A percentile compares a stretch with the other conserved stretches of the same genome.
phyloP scores from a whole-genome alignment of 2,113 vertebrate species.

The Oreochromis spilurus region DNA sequence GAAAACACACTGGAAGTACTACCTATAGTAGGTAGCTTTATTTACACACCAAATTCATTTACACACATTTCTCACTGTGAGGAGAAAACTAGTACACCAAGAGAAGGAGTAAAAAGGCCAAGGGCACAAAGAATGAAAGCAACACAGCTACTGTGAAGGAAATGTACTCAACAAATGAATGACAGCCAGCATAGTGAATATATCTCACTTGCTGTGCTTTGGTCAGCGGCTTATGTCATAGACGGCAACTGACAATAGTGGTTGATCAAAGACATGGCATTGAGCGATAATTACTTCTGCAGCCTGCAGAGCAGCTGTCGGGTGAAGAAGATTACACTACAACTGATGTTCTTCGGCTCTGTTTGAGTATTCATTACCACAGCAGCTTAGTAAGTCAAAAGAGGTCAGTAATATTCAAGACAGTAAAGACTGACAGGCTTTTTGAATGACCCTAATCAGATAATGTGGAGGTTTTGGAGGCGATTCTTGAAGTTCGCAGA shows the following conservation, averaged over 20 bases:
- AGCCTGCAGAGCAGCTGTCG: slow-evolving; percentile 29
- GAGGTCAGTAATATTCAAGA: neutral
- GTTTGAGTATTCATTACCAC: slow-evolving; percentile 11
- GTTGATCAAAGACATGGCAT: slow-evolving; percentile 45
- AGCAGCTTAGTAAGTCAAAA: neutral
- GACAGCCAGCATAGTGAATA: neutral
- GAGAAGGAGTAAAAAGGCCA: neutral
- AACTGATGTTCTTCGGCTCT: neutral
- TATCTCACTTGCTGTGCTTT: neutral
- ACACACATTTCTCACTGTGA: neutral
- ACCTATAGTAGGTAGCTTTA: neutral
- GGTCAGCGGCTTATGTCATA: slow-evolving; percentile 11
- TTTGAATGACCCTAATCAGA: neutral
- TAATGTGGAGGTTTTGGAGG: neutral
- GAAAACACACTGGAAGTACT: neutral
- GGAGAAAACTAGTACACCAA: neutral
- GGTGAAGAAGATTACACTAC: slow-evolving; percentile 31
- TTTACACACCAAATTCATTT: neutral
- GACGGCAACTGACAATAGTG: slow-evolving; percentile 28
- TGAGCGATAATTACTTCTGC: slow-evolving; percentile 45
- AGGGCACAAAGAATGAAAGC: neutral
- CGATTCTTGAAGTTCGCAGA: neutral
- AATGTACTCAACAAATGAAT: neutral
- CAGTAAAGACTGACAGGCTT: neutral
- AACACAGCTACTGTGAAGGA: neutral